phyloP scores from a whole-genome alignment of 1,140 invertebrate genomes.

The Anastrepha obliqua region DNA sequence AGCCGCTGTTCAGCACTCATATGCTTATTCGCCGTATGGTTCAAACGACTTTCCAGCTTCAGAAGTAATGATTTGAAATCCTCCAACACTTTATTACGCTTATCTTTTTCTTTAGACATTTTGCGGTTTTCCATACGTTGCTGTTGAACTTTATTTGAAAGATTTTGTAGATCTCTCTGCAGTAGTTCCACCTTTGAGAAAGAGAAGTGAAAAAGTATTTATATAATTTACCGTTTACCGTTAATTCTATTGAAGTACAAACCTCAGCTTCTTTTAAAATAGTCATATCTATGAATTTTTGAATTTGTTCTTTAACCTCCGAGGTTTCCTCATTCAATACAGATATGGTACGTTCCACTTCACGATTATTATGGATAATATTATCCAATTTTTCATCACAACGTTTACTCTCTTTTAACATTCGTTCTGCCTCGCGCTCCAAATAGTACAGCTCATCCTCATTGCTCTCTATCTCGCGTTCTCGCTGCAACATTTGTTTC shows the following conservation, averaged over 20 bases:
- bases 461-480: constrained; percentile 63
- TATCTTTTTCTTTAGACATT: constrained; percentile 57
- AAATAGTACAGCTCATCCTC: constrained; percentile 62
- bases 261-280: constrained; percentile 66
- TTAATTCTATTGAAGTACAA: not conserved
- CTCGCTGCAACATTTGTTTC: constrained; percentile 70
- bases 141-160: constrained; percentile 63
- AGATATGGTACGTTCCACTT: constrained; percentile 66
- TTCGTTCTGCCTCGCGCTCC: constrained; percentile 21
- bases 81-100: constrained; percentile 59
- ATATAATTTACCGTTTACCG: not conserved
- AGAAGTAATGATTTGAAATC: constrained; percentile 59
- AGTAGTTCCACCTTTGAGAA: constrained; percentile 59
- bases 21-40: constrained; percentile 63
- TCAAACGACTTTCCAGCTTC: constrained; percentile 61
- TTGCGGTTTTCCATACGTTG: constrained; percentile 69
- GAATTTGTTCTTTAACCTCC: constrained; percentile 65
- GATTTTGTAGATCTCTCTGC: constrained; percentile 67
- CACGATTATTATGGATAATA: constrained; percentile 67
- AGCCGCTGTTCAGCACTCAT: constrained; percentile 66
- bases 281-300: constrained; percentile 60
- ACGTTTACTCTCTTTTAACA: constrained; percentile 58
- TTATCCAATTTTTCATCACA: constrained; percentile 63
- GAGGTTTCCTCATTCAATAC: constrained; percentile 65
- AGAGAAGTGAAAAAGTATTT: not conserved